A percentile compares a stretch with the other conserved stretches of the same genome.
These are phyloP conservation scores for Cephalopterus ornatus DNA, from an alignment of 2,113 vertebrate genomes.

Conservation along the genomic window DNA sequence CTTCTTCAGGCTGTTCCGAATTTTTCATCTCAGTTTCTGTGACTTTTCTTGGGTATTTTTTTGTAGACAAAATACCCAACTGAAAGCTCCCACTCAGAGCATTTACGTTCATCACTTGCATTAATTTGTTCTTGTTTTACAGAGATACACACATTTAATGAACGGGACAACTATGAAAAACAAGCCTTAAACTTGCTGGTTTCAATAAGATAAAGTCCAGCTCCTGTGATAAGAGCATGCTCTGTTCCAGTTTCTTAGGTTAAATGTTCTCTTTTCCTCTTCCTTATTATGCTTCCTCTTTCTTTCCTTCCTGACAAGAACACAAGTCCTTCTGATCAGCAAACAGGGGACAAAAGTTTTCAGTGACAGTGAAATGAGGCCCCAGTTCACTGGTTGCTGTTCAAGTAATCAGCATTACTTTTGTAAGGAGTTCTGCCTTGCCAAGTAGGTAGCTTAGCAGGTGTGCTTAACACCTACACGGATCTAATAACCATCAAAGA, in stretches of 20 bases:
- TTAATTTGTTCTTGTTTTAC: background rate
- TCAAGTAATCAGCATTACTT: background rate
- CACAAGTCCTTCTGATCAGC: background rate
- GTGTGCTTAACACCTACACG: background rate
- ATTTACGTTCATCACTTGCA: background rate
- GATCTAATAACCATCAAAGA: background rate
- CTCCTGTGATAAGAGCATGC: background rate
- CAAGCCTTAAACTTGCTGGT: background rate
- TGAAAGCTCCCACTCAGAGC: background rate
- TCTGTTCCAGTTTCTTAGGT: background rate
- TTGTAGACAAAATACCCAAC: background rate
- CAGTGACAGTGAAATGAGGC: background rate
- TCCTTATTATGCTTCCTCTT: background rate
- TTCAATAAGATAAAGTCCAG: background rate
- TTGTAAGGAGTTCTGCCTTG: background rate
- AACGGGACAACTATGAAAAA: background rate
- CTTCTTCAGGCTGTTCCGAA: background rate
- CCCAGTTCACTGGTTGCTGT: background rate
- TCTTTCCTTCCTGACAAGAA: background rate
- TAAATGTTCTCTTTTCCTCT: background rate
- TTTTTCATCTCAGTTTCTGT: background rate
- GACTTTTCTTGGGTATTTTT: background rate
- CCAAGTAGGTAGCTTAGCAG: background rate
- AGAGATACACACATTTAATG: background rate
- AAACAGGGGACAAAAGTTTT: background rate